These are phyloP conservation scores for Chelon labrosus DNA, from an alignment of 2,797 vertebrate genomes.

Conservation along the genomic window DNA sequence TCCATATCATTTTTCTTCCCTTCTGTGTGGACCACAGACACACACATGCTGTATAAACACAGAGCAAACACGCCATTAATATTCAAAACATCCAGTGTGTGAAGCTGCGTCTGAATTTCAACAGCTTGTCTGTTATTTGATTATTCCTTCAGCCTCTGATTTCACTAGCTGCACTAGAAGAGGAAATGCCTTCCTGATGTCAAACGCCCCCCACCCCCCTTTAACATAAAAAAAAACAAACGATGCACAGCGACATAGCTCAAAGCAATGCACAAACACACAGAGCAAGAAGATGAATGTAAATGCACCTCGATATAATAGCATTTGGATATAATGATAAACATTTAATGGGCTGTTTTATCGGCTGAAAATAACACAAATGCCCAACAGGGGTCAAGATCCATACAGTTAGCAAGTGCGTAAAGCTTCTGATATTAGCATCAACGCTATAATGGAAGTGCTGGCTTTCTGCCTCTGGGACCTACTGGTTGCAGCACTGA, in stretches of 20 bases:
- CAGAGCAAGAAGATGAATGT: background rate
- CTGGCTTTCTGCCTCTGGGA: slow-evolving; percentile 45
- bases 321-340: slow-evolving; percentile 42
- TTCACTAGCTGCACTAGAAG: slow-evolving; percentile 39
- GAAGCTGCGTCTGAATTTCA: slow-evolving; percentile 59
- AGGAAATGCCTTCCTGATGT: slow-evolving; percentile 47
- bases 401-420: slow-evolving; percentile 8
- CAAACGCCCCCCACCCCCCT: background rate
- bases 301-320: slow-evolving; percentile 19
- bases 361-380: slow-evolving; percentile 10
- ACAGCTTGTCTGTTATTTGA: slow-evolving; percentile 60
- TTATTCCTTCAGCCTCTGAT: slow-evolving; percentile 56
- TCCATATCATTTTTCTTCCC: slow-evolving; percentile 40
- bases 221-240: background rate
- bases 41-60: slow-evolving; percentile 20
- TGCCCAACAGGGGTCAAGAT: slow-evolving; percentile 20
- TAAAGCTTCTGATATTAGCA: slow-evolving; percentile 45
- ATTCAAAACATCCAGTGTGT: slow-evolving; percentile 65
- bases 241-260: background rate
- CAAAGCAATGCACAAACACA: slow-evolving; percentile 20
- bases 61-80: slow-evolving; percentile 55
- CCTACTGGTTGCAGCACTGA: slow-evolving; percentile 55
- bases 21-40: slow-evolving; percentile 39
- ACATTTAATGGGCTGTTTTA: slow-evolving; percentile 34
- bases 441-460: slow-evolving; percentile 51